Base-by-base conservation (phyloP, 2,113 vertebrate species). In the Periophthalmus modestus region DNA sequence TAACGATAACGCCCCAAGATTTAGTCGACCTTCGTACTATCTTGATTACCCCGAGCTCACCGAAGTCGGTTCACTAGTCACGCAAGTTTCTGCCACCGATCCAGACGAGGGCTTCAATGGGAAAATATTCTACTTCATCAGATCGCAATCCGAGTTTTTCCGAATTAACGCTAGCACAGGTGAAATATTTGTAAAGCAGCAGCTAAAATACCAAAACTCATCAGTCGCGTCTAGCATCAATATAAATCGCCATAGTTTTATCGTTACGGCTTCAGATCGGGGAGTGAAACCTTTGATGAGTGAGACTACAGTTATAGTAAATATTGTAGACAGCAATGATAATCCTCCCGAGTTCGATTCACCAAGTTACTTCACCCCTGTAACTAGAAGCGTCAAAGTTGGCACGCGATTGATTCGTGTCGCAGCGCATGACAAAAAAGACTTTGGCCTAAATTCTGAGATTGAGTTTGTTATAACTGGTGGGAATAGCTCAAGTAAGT, bases 121-220 rank as follows among this genome's bases (percentile, higher is more conserved):
- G 21, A 97, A 97, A 80, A 93, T 99, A 34, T 98, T 98, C 90
- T 99, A 98, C 73, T 97, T 98, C 74, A 96, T 99, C 36, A 94
- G 96, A 74, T 98, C 97, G 19, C 97, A 98, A 84, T 97, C 98
- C 0, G 98, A 99, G 79, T 97, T 95, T 79, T 99, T 99, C 89
- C 85, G 97, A 73, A 98, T 99, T 36, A 97, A 98, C 7, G 93
- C 97, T 23, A 96, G 93, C 85, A 93, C 96, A 0, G 98, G 98
- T 14, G 96, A 96, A 77, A 95, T 99, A 83, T 96, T 96, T 71
- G 95, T 97, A 77, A 99, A 99, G 84, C 98, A 98, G 69, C 91
- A 93, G 74, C 88, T 98, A 66, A 96, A 91, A 79, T 98, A 98
- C 86, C 95, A 95, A 39, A 98, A 98, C 48, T 94, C 95, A 7